Base-by-base conservation (phyloP, 2,888 invertebrate species). In the Mimas tiliae region DNA sequence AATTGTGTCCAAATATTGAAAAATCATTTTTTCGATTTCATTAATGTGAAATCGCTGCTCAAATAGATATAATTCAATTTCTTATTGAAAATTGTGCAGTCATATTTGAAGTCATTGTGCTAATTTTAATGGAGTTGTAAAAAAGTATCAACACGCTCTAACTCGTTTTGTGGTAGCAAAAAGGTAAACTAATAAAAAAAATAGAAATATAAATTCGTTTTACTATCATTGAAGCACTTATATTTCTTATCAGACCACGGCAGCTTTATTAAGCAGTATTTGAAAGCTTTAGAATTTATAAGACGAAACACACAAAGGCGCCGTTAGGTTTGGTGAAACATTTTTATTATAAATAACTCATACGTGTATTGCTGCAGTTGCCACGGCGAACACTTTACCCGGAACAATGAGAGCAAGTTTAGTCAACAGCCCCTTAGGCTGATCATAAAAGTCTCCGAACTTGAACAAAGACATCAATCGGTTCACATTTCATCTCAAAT, bases 391-490 rank as follows among this genome's bases (percentile, higher is more conserved):
- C 58, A 45, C 70, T 62, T 67, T 67, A 63, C 55, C 51, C 70
- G 42, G 72, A 83, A 91, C 90, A 91, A 88, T 90, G 89, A 86
- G 72, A 71, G 71, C 68, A 74, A 74, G 75, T 84, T 88, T 84
- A 88, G 85, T 86, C 87, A 89, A 88, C 86, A 89, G 86, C 86
- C 83, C 86, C 86, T 83, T 83, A 77, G 84, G 85, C 85, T 76
- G 75, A 75, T 76, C 83, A 81, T 91, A 90, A 91, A 86, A 74
- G 80, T 80, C 81, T 72, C 74, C 77, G 77, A 85, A 85, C 81
- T 73, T 81, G 88, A 91, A 93, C 91, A 91, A 91, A 92, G 92
- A 91, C 92, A 93, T 93, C 90, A 91, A 90, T 86, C 80, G 89
- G 85, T 84, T 84, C 90, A 91, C 92, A 92, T 91, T 90, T 92